Conservation (phyloP, 2,888 invertebrate genomes). For the Acleris literana region DNA sequence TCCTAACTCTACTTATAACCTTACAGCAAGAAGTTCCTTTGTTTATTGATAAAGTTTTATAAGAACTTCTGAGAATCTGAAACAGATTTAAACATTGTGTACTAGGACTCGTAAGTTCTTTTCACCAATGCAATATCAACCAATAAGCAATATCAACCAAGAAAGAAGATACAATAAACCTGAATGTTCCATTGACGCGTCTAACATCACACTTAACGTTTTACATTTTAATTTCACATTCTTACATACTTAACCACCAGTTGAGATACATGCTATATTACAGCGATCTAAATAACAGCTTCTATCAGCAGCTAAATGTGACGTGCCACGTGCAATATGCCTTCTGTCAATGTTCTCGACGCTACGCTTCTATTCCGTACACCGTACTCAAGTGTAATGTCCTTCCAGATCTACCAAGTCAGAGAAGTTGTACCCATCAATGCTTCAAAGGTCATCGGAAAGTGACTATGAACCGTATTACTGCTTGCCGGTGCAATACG, state of each 20-base stretch:
- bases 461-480: conserved; percentile 94
- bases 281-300: conserved; percentile 47
- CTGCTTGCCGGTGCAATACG: conserved; percentile 89
- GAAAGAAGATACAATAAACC: background rate
- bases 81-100: too few species aligned
- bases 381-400: conserved; percentile 13
- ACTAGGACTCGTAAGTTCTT: too few species aligned
- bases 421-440: conserved; percentile 96
- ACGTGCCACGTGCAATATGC: conserved; percentile 32
- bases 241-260: background rate
- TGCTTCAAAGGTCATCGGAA: conserved; percentile 92
- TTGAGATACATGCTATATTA: background rate
- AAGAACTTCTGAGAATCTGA: too few species aligned
- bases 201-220: background rate
- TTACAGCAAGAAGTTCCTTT: background rate
- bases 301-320: conserved; percentile 58
- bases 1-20: too few species aligned
- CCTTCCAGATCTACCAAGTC: conserved; percentile 94
- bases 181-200: conserved; percentile 1
- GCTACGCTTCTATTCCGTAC: background rate
- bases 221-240: background rate
- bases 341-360: conserved; percentile 15
- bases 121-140: too few species aligned
- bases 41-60: too few species aligned
- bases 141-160: background rate